Conservation (phyloP, 2,888 invertebrate species). For the Coelinius sp. region DNA sequence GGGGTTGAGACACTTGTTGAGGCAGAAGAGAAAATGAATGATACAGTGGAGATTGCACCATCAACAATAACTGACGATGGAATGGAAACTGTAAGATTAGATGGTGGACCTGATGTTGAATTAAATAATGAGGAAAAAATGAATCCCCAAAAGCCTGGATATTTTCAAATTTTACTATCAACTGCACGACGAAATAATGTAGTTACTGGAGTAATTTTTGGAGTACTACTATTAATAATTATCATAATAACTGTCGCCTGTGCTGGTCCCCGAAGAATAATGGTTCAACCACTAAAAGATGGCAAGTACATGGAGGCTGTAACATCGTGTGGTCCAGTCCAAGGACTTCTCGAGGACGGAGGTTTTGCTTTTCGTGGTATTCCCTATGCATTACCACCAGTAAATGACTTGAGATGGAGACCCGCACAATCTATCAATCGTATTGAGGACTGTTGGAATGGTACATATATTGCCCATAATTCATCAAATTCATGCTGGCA, state of each 20-base stretch:
- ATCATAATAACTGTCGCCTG: slow-evolving; percentile 78
- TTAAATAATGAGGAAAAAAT: slow-evolving; percentile 62
- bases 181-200: slow-evolving; percentile 74
- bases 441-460: slow-evolving; percentile 85
- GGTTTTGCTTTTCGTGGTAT: slow-evolving; percentile 87
- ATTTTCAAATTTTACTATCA: slow-evolving; percentile 56
- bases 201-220: slow-evolving; percentile 76
- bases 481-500: slow-evolving; percentile 80
- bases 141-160: slow-evolving; percentile 56
- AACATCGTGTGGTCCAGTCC: slow-evolving; percentile 84
- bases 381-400: slow-evolving; percentile 84
- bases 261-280: slow-evolving; percentile 73
- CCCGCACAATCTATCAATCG: slow-evolving; percentile 78
- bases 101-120: slow-evolving; percentile 68
- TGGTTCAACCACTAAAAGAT: slow-evolving; percentile 78
- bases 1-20: slow-evolving; percentile 88
- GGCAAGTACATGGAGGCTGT: slow-evolving; percentile 82
- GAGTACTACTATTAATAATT: slow-evolving; percentile 75
- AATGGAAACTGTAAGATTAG: slow-evolving; percentile 81
- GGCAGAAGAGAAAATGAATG: slow-evolving; percentile 76
- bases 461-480: slow-evolving; percentile 79
- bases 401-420: slow-evolving; percentile 79
- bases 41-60: too few relatives aligned
- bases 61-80: slow-evolving; percentile 76
- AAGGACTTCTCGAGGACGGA: slow-evolving; percentile 84